Base-by-base conservation (phyloP, 2,888 invertebrate genomes). In the Phengaris arion region DNA sequence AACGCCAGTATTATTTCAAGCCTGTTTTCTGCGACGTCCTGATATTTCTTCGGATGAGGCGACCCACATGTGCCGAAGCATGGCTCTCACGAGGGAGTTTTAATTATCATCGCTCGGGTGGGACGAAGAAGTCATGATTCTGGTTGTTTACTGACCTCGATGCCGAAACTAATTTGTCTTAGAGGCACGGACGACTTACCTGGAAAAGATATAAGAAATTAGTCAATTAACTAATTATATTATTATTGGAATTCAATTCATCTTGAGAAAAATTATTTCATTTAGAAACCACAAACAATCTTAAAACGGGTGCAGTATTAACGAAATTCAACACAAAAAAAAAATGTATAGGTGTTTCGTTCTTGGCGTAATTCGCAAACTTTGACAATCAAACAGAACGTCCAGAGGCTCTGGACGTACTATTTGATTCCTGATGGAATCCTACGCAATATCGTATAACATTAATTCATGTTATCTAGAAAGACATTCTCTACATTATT, bases 121-220 rank as follows among this genome's bases (percentile, higher is more conserved):
- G 51, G 54, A 75, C 72, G 70, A 74, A 74, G 74, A 70, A 73
- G 72, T 75, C 76, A 73, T 78, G 74, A 68, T 74, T 79, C 77
- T 77, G 78, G 77, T 80, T 83, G 81, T 83, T 84, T 82, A 84
- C 84, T 80, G 81, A 84, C 84, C 83, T 83, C 82, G 77, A 81
- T 81, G 70, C 74, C 73, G 74, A 77, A 13, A 69, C 51, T 76
- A 69, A 59, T 76, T 76, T 76, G 57, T 59, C 75, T 59, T 48
- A 22, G 51, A 70, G 75, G 59, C 74, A 69, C 57, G 74, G 77
- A 79, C 83, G 86, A 84, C 87, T 89, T 91, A 91, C 91, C 90
- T 91, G 90, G 77, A 88, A 77, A 75, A 77, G 54, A 74, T 35
- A 75, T 52, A 55, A 52, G 6, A 69, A 45, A 76, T 74, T 74